Evolutionary conservation across 1,140 invertebrate genomes (phyloP).

Genomic region (Caenorhabditis tropicalis): DNA sequence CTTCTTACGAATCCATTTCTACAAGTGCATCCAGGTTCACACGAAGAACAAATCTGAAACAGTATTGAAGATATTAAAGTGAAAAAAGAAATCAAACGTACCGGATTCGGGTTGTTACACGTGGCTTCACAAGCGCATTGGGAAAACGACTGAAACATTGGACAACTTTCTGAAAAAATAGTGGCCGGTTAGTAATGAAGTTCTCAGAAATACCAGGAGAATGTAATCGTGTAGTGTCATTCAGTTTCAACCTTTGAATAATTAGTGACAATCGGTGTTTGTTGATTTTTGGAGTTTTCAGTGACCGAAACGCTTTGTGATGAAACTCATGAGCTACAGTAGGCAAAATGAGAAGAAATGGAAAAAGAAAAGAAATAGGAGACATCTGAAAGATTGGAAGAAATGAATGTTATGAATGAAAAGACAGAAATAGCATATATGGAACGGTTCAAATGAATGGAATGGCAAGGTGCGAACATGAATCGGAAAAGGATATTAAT

Average conservation of each 20-base stretch:
- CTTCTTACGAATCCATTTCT: constrained; percentile 2
- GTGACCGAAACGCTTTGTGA: background rate
- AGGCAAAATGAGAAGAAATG: background rate
- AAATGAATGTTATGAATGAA: background rate
- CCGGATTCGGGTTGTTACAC: constrained; percentile 10
- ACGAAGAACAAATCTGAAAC: background rate
- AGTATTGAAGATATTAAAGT: background rate
- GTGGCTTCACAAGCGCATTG: constrained; percentile 3
- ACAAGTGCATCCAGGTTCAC: constrained; percentile 16
- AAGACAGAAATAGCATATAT: background rate
- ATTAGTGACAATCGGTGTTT: constrained; percentile 2
- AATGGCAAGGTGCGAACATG: constrained; percentile 40
- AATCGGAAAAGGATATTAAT: constrained; percentile 1
- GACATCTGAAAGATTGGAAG: constrained; percentile 16
- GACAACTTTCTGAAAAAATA: constrained; percentile 5
- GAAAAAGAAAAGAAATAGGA: background rate
- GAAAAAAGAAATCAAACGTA: background rate
- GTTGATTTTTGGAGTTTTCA: background rate
- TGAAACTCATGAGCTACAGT: background rate
- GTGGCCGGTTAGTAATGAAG: too few relatives aligned
- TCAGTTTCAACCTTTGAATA: background rate
- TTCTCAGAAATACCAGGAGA: background rate
- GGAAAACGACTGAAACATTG: constrained; percentile 17
- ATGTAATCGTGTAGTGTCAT: background rate
- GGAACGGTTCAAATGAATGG: background rate